Percentiles rank a stretch among this genome's conserved stretches.
phyloP scores from a whole-genome alignment of 35 echinoderm and acorn worm species.

The Strongylocentrotus purpuratus region DNA sequence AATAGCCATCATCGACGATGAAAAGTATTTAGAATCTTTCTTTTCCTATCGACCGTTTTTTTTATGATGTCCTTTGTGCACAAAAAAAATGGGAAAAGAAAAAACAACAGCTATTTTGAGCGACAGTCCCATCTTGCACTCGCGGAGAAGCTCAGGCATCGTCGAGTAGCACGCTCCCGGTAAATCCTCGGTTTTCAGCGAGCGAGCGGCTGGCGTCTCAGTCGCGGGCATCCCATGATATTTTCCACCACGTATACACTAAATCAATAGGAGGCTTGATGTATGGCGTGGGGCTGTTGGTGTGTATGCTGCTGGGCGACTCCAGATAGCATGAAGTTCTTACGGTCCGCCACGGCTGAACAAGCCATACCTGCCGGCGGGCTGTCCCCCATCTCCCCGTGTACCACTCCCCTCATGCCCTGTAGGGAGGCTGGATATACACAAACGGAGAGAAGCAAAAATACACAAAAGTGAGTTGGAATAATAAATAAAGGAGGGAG shows the following conservation, averaged over 20 bases:
- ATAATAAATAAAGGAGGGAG: slow-evolving; percentile 8
- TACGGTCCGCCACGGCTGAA: slow-evolving; percentile 24
- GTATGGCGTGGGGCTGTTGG: slow-evolving; percentile 18
- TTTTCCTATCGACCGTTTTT: too few species aligned
- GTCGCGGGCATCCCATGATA: background rate
- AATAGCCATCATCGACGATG: too few species aligned
- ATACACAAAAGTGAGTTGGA: slow-evolving; percentile 30
- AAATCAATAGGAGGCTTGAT: slow-evolving; percentile 19
- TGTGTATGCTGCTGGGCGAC: background rate
- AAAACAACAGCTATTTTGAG: background rate
- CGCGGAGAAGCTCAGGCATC: background rate
- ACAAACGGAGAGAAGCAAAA: slow-evolving; percentile 31
- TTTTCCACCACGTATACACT: background rate
- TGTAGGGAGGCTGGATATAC: slow-evolving; percentile 26
- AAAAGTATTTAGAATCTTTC: too few species aligned
- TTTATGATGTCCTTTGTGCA: background rate
- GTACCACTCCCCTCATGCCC: slow-evolving; percentile 14
- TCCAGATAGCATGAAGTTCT: slow-evolving; percentile 3
- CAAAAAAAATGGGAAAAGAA: background rate
- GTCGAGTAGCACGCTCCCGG: background rate
- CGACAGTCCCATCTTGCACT: background rate
- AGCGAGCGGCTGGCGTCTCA: background rate
- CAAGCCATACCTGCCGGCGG: slow-evolving; percentile 28
- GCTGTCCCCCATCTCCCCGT: slow-evolving; percentile 37
- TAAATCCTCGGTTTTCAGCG: slow-evolving; percentile 23